Percentiles rank a stretch among this genome's conserved stretches.
phyloP scores from a whole-genome alignment of 2,888 invertebrate species.

The Melieria picta region DNA sequence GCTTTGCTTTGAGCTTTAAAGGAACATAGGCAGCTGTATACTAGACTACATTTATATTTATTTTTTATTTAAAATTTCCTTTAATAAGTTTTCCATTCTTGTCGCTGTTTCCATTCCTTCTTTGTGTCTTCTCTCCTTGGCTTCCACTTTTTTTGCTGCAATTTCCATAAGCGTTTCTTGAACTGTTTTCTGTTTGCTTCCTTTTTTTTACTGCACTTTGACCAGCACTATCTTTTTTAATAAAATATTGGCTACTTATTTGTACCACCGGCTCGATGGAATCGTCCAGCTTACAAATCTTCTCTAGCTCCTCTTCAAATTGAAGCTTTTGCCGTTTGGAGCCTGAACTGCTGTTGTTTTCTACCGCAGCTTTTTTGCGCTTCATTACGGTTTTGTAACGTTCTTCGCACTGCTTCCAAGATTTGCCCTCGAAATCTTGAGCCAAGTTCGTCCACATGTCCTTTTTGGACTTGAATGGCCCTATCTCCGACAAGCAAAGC shows the following conservation, averaged over 20 bases:
- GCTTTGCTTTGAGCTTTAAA: neutral
- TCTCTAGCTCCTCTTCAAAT: slow-evolving; percentile 15
- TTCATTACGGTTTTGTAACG: slow-evolving; percentile 32
- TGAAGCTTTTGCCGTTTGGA: slow-evolving; percentile 5
- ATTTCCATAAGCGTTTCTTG: too few relatives aligned
- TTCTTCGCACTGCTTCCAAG: slow-evolving; percentile 31
- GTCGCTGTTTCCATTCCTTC: too few relatives aligned
- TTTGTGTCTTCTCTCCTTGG: too few relatives aligned
- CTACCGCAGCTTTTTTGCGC: slow-evolving; percentile 24
- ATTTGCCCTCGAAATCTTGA: slow-evolving; percentile 9
- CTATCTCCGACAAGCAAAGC: slow-evolving; percentile 18
- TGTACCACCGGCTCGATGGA: slow-evolving; percentile 10
- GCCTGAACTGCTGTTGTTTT: slow-evolving; percentile 8
- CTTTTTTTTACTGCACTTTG: too few relatives aligned
- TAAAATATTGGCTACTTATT: slow-evolving; percentile 8
- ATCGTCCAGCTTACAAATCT: neutral
- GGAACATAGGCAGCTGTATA: too few relatives aligned
- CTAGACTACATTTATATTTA: too few relatives aligned
- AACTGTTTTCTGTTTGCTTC: too few relatives aligned
- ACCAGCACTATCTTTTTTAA: neutral
- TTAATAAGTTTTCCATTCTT: too few relatives aligned
- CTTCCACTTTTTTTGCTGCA: too few relatives aligned
- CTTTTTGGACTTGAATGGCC: slow-evolving; percentile 25
- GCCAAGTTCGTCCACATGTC: slow-evolving; percentile 30
- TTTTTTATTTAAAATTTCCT: too few relatives aligned